Evolutionary conservation across 2,113 vertebrate genomes (phyloP).

Genomic region (Ceyx cyanopectus): DNA sequence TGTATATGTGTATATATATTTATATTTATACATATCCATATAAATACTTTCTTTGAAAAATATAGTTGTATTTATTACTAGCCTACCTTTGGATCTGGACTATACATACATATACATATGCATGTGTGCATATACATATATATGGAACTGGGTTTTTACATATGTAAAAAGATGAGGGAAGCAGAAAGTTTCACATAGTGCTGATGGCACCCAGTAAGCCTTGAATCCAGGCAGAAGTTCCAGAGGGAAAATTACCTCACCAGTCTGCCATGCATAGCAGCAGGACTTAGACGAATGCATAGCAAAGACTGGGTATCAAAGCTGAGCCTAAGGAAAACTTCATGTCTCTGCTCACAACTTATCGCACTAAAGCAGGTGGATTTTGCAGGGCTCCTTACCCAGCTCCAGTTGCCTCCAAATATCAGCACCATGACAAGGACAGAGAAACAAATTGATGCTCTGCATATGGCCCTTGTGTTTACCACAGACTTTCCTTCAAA

Average conservation of each 20-base stretch:
- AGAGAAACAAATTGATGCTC: slow-evolving; percentile 19
- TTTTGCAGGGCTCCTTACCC: slow-evolving; percentile 38
- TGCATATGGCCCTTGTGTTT: slow-evolving; percentile 27
- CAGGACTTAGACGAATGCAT: not conserved
- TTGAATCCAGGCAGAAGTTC: not conserved
- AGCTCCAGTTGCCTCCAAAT: not conserved
- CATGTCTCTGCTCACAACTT: not conserved
- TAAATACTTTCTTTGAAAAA: not conserved
- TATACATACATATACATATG: accelerated
- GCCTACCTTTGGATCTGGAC: not conserved
- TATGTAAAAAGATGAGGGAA: not conserved
- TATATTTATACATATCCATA: not conserved
- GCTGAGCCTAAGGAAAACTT: not conserved
- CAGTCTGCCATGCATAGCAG: not conserved
- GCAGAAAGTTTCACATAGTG: not conserved
- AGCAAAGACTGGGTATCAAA: slow-evolving; percentile 1
- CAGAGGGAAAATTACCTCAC: not conserved
- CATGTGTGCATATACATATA: accelerated
- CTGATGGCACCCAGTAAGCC: not conserved
- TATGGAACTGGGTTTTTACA: not conserved
- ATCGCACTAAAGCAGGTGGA: slow-evolving; percentile 36
- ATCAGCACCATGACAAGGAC: slow-evolving; percentile 4
- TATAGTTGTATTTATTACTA: not conserved
- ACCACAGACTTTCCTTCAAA: not conserved
- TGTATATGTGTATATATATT: not conserved